Base-by-base conservation (phyloP, 2,797 vertebrate species). In the Falco peregrinus region DNA sequence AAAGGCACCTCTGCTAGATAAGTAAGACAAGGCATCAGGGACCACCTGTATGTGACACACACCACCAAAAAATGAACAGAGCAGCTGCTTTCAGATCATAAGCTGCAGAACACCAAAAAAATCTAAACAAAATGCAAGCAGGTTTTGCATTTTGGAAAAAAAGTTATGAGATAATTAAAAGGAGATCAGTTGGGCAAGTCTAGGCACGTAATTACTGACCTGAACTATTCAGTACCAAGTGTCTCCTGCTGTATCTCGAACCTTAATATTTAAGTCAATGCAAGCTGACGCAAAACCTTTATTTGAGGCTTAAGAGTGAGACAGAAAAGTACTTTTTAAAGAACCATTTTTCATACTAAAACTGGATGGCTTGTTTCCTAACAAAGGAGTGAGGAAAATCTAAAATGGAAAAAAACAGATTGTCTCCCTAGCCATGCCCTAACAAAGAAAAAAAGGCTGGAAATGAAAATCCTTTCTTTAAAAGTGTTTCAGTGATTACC, bases 121-220 rank as follows among this genome's bases (percentile, higher is more conserved):
- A 56, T 18, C 13, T 43, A 59, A 87, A 74, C 43, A 75, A 92
- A 89, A 79, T 4, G 6, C 41, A 92, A 90, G 47, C 16, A 18
- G 12, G 15, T 75, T 83, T 85, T 78, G 17, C 45, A 61, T 14
- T 92, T 63, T 10, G 17, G 12, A 18, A 45, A 86, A 81, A 20
- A 59, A n/a, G 18, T 76, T 74, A 18, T 31, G 35, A n/a, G 35
- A 45, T 57, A 60, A 95, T 91, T 89, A 87, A 87, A 90, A 87
- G 53, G 48, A 87, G 81, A 89, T 84, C 69, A 93, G 92, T 89
- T 10, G 10, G 65, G 75, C 90, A 95, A 96, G 90, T 75, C 54
- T 29, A 83, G 71, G 78, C 90, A 95, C 87, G 78, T 28, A 63
- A 92, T 71, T 64, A 75, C 33, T 77, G 67, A 76, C 41, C 50